Percentiles rank a stretch among this genome's conserved stretches.
These are phyloP conservation scores for Sceloporus undulatus DNA, from an alignment of 2,113 vertebrate genomes.

Conservation along the genomic window DNA sequence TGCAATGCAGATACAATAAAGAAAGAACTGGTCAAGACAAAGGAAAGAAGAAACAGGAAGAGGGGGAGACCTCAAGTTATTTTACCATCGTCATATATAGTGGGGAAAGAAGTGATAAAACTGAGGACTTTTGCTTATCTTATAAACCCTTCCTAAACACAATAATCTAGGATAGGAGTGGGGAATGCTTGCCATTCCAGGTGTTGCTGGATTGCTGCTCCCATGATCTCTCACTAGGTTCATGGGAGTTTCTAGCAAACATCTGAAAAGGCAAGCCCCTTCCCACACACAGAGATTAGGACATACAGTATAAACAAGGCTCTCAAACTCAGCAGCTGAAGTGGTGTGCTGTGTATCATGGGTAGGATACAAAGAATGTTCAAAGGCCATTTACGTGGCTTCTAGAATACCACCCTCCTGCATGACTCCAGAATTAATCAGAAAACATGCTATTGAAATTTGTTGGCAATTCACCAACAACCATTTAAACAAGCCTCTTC, in stretches of 20 bases:
- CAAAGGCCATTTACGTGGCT: neutral
- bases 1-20: too few relatives aligned
- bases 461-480: neutral
- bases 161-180: neutral
- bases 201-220: neutral
- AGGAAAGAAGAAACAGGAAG: neutral
- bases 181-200: neutral
- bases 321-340: neutral
- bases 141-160: neutral
- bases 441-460: neutral
- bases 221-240: neutral
- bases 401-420: neutral
- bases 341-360: neutral
- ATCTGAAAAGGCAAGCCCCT: too few relatives aligned
- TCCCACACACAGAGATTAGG: neutral
- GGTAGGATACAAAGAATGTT: neutral
- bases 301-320: neutral
- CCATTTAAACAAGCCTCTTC: too few relatives aligned
- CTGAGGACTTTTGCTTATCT: neutral
- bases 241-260: neutral
- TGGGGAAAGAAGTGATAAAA: neutral
- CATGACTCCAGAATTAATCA: neutral
- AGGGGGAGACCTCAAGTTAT: neutral
- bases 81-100: neutral
- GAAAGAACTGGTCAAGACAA: neutral